Percentiles rank a stretch among this genome's conserved stretches.
phyloP scores from a whole-genome alignment of 2,888 invertebrate species.

The Baccha elongata region DNA sequence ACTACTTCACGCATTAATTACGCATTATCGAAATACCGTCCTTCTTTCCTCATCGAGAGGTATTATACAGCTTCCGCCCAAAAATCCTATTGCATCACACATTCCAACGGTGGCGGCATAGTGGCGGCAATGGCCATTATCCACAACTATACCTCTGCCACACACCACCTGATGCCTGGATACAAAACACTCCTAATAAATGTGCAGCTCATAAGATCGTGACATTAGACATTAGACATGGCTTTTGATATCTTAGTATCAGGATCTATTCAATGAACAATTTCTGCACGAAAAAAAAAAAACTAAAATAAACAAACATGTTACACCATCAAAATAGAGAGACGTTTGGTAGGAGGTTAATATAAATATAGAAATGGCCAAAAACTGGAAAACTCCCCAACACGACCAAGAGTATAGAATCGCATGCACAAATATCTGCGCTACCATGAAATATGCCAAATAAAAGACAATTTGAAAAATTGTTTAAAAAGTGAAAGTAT shows the following conservation, averaged over 20 bases:
- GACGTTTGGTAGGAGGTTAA: conserved; percentile 5
- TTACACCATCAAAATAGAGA: conserved; percentile 47
- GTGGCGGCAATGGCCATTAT: conserved; percentile 26
- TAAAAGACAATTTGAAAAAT: conserved; percentile 55
- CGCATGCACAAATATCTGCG: conserved; percentile 41
- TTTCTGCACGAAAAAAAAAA: conserved; percentile 43
- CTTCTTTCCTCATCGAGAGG: conserved; percentile 34
- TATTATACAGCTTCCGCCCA: conserved; percentile 60
- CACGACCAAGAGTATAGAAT: conserved; percentile 31
- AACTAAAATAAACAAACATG: conserved; percentile 42
- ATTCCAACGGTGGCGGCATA: conserved; percentile 33
- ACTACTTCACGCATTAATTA: conserved; percentile 62
- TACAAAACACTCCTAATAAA: conserved; percentile 64
- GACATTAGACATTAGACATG: conserved; percentile 68
- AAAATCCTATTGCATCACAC: conserved; percentile 59
- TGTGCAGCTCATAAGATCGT: conserved; percentile 69
- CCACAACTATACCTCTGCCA: conserved; percentile 9
- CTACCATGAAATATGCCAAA: conserved; percentile 53
- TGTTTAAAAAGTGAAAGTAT: conserved; percentile 64
- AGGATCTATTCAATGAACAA: conserved; percentile 64
- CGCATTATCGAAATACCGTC: conserved; percentile 56
- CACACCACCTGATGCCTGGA: conserved; percentile 44
- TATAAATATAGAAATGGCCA: conserved; percentile 5
- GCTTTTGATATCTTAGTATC: conserved; percentile 42
- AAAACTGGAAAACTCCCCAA: conserved; percentile 28